Conservation (phyloP, 2,113 vertebrate genomes). For the Salvelinus fontinalis region DNA sequence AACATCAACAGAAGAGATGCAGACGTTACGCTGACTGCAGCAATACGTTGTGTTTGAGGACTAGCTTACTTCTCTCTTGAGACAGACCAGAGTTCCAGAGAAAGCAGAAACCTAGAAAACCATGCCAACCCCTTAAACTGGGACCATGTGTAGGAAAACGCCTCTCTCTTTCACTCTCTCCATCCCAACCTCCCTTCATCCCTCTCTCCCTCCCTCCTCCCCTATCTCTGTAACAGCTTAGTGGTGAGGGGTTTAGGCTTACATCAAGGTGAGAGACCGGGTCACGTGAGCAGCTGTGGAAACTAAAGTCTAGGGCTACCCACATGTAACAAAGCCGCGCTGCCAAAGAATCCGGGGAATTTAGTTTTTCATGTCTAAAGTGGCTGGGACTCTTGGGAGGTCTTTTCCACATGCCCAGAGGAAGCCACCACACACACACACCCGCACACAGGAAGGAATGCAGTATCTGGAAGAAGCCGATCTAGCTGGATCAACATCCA, state of each 20-base stretch:
- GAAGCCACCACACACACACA: constrained; percentile 34
- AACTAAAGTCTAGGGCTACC: constrained; percentile 34
- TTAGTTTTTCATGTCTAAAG: constrained; percentile 50
- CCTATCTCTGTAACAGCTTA: constrained; percentile 20
- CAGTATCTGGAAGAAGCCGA: too few relatives aligned
- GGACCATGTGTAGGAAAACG: constrained; percentile 59
- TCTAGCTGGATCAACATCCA: background rate
- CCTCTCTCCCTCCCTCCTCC: background rate
- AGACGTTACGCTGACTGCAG: constrained; percentile 56
- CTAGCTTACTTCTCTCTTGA: background rate
- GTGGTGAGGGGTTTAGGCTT: constrained; percentile 1
- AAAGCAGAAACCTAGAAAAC: constrained; percentile 34
- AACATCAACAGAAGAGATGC: background rate
- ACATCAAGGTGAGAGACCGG: constrained; percentile 58
- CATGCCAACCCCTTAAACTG: constrained; percentile 45
- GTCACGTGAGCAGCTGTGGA: constrained; percentile 45
- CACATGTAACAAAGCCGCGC: constrained; percentile 39
- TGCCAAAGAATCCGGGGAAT: constrained; percentile 69
- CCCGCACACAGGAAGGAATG: too few relatives aligned
- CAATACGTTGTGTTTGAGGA: constrained; percentile 25
- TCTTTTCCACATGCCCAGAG: constrained; percentile 53
- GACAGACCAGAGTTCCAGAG: constrained; percentile 38
- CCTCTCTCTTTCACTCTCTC: constrained; percentile 25
- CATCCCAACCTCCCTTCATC: background rate
- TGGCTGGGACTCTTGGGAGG: constrained; percentile 55